A percentile compares a stretch with the other conserved stretches of the same genome.
phyloP scores from a whole-genome alignment of 2,888 invertebrate genomes.

The Apantesis nais region DNA sequence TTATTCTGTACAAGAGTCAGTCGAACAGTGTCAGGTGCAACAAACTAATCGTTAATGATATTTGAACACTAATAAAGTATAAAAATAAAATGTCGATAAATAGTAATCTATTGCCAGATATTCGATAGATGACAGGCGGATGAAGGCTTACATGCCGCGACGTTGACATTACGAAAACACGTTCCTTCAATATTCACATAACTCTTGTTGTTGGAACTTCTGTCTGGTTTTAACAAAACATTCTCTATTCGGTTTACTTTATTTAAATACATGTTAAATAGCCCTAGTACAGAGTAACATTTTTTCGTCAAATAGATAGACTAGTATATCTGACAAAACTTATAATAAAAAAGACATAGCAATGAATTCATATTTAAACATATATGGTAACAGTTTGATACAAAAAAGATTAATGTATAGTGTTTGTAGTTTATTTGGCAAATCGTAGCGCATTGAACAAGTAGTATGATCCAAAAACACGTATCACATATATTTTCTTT shows the following conservation, averaged over 20 bases:
- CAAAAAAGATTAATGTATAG: too few species aligned
- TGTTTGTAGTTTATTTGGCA: too few species aligned
- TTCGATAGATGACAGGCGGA: constrained; percentile 61
- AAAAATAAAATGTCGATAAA: constrained; percentile 79
- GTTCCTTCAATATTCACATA: constrained; percentile 3
- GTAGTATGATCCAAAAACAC: too few species aligned
- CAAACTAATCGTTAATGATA: constrained; percentile 79
- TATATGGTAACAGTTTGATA: too few species aligned
- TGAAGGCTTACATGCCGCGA: constrained; percentile 61
- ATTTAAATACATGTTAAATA: neutral
- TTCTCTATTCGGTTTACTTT: neutral
- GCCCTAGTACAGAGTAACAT: neutral
- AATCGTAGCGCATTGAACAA: too few species aligned
- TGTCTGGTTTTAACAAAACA: neutral
- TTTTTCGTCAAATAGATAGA: too few species aligned
- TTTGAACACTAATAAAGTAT: constrained; percentile 79
- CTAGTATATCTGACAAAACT: too few species aligned
- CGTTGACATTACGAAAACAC: constrained; percentile 2
- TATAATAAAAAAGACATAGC: too few species aligned
- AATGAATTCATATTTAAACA: too few species aligned
- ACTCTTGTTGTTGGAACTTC: neutral
- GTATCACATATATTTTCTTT: too few species aligned
- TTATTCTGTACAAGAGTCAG: constrained; percentile 46
- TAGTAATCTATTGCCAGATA: constrained; percentile 76
- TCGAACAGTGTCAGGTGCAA: constrained; percentile 63